A percentile compares a stretch with the other conserved stretches of the same genome.
Conservation (phyloP, 2,888 invertebrate genomes). For the Homarus gammarus region DNA sequence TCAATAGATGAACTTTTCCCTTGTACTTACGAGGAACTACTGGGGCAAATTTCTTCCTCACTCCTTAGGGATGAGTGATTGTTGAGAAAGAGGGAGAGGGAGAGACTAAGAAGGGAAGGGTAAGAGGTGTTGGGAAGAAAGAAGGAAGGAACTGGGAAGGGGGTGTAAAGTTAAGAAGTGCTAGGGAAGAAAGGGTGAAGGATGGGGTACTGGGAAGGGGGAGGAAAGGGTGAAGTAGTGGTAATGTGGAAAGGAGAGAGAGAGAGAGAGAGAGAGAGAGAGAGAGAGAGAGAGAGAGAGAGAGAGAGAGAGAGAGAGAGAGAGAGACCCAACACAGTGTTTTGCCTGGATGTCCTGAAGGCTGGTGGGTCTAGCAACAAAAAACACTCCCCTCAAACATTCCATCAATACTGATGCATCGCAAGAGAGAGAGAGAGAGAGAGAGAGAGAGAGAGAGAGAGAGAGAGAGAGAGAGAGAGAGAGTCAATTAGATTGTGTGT, state of each 20-base stretch:
- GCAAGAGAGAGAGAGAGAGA: background rate
- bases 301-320: constrained; percentile 26
- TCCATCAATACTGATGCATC: too few species aligned
- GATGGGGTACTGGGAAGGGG: too few species aligned
- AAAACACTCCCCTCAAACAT: too few species aligned
- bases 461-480: too few species aligned
- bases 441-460: background rate
- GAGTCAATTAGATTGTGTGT: too few species aligned
- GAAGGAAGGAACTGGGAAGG: background rate
- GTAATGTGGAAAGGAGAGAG: background rate
- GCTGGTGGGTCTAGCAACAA: too few species aligned
- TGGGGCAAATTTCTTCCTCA: background rate
- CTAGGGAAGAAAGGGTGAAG: too few species aligned
- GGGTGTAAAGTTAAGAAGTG: too few species aligned
- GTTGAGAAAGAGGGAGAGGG: background rate
- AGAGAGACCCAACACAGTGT: background rate
- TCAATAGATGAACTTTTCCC: background rate
- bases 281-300: constrained; percentile 39
- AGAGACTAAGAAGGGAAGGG: constrained; percentile 20
- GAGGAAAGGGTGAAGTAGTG: too few species aligned
- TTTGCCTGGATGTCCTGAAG: too few species aligned
- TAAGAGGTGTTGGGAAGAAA: background rate
- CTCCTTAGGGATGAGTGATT: too few species aligned
- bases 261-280: constrained; percentile 31
- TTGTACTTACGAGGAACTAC: background rate